phyloP scores from a whole-genome alignment of 2,113 vertebrate species.

The Galemys pyrenaicus region DNA sequence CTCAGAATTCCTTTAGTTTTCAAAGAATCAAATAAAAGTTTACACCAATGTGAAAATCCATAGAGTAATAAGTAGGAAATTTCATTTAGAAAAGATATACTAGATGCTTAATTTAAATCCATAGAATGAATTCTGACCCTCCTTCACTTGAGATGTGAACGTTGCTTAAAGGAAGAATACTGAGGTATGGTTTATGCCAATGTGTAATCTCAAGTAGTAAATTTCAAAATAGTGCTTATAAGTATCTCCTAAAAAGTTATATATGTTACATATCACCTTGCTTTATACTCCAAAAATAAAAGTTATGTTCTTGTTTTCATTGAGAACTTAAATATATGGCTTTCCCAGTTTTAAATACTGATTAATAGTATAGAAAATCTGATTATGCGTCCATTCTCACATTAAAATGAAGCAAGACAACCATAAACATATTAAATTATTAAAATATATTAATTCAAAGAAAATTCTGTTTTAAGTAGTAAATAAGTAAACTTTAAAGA shows the following conservation, averaged over 20 bases:
- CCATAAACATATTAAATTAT: neutral
- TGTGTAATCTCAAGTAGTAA: neutral
- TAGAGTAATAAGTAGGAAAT: neutral
- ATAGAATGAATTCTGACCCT: neutral
- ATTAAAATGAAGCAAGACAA: neutral
- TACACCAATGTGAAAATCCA: neutral
- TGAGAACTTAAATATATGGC: neutral
- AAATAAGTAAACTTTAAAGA: neutral
- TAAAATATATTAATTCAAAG: neutral
- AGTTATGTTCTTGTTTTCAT: neutral
- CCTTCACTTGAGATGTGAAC: neutral
- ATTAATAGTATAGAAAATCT: neutral
- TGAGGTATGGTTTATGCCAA: neutral
- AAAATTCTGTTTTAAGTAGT: neutral
- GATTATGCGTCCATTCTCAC: neutral
- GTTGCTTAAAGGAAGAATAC: neutral
- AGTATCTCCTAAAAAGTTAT: neutral
- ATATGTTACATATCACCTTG: neutral
- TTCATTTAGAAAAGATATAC: neutral
- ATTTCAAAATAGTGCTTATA: neutral
- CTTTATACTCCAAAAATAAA: conserved; percentile 11
- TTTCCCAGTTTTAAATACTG: neutral
- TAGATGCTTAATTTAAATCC: neutral
- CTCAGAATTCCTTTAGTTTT: neutral
- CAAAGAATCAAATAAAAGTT: conserved; percentile 31